Conservation (phyloP, 2,113 vertebrate genomes). For the Meles meles region DNA sequence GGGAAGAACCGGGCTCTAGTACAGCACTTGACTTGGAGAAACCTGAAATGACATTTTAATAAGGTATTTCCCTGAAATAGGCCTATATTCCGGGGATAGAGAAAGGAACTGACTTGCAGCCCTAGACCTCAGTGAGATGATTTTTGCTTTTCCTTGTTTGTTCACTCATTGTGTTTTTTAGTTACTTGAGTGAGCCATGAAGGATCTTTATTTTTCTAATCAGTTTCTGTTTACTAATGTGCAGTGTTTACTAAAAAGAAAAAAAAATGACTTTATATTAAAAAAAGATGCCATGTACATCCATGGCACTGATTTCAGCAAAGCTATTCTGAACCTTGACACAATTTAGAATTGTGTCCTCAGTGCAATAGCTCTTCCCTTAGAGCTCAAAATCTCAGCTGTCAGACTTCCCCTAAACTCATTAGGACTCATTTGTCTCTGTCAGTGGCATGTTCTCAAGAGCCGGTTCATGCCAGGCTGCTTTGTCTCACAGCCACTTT, state of each 20-base stretch:
- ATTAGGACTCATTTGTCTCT: constrained; percentile 66
- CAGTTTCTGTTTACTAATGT: neutral
- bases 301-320: neutral
- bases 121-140: neutral
- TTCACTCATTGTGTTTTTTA: neutral
- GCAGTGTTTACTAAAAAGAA: neutral
- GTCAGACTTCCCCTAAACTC: neutral
- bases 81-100: neutral
- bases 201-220: constrained; percentile 45
- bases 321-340: neutral
- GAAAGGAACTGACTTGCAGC: neutral
- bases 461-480: neutral
- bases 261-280: neutral
- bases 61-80: neutral
- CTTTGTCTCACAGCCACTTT: constrained; percentile 38
- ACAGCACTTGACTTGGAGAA: neutral
- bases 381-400: neutral
- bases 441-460: constrained; percentile 15
- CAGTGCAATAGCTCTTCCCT: neutral
- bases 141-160: neutral
- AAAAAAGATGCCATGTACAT: neutral
- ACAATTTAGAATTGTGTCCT: neutral
- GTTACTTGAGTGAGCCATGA: neutral
- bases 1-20: neutral
- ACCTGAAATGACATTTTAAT: neutral